These are phyloP conservation scores for Pyrocephalus nanus DNA, from an alignment of 2,797 vertebrate species.

Conservation along the genomic window DNA sequence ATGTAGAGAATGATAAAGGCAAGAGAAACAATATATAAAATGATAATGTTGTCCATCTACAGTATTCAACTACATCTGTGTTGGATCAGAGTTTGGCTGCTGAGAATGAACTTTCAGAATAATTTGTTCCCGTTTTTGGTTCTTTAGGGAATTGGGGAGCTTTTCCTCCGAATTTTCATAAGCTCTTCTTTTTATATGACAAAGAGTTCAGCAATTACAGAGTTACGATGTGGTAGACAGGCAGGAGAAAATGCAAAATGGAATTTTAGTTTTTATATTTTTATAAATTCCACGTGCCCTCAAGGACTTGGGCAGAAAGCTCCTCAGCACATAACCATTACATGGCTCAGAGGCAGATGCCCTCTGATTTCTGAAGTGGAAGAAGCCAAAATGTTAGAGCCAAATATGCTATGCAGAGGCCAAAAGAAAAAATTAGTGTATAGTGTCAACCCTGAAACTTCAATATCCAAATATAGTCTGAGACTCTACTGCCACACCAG, in stretches of 20 bases:
- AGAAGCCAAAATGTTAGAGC: background rate
- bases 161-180: constrained; percentile 14
- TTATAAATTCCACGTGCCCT: background rate
- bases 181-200: background rate
- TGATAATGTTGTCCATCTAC: background rate
- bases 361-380: background rate
- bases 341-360: background rate
- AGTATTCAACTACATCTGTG: constrained; percentile 35
- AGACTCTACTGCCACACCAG: background rate
- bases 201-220: background rate
- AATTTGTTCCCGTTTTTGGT: constrained; percentile 24
- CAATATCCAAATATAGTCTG: background rate
- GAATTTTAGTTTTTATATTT: background rate
- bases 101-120: constrained; percentile 44
- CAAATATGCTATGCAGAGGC: background rate
- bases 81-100: constrained; percentile 64
- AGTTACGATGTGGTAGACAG: background rate
- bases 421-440: background rate
- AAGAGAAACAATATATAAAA: constrained; percentile 34
- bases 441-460: background rate
- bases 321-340: background rate
- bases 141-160: constrained; percentile 30
- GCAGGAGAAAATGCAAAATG: background rate
- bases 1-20: constrained; percentile 33
- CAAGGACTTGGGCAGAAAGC: background rate